phyloP scores from a whole-genome alignment of 2,888 invertebrate genomes.

The Rhagonycha lutea region DNA sequence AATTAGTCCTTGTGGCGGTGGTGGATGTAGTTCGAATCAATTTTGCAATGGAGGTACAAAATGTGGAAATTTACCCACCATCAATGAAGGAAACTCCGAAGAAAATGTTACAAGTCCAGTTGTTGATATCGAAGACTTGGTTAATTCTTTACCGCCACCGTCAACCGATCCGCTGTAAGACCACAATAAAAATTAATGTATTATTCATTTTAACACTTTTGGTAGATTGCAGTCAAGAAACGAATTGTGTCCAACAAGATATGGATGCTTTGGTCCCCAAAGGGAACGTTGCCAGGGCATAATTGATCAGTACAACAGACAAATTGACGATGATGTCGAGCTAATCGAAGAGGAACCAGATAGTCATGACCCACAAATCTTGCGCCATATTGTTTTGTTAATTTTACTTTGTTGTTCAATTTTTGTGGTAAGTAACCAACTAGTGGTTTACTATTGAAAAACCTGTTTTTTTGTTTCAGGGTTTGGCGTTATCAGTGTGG shows the following conservation, averaged over 20 bases:
- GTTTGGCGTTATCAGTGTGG: constrained; percentile 81
- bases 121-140: constrained; percentile 69
- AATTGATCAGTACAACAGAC: constrained; percentile 59
- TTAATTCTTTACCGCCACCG: neutral
- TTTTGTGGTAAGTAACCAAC: constrained; percentile 76
- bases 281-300: constrained; percentile 58
- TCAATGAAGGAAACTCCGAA: constrained; percentile 57
- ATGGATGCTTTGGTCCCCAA: constrained; percentile 57
- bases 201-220: neutral
- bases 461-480: constrained; percentile 58
- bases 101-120: constrained; percentile 48
- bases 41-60: neutral
- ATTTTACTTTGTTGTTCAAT: constrained; percentile 81
- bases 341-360: constrained; percentile 60
- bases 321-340: constrained; percentile 58
- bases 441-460: neutral
- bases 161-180: neutral
- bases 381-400: constrained; percentile 81
- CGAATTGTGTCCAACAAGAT: constrained; percentile 57
- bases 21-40: neutral
- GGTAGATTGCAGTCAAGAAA: constrained; percentile 5
- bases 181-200: neutral
- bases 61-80: constrained; percentile 49
- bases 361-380: constrained; percentile 69
- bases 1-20: neutral